Evolutionary conservation across 2,113 vertebrate species (phyloP), one percentile per base, ranked within the genome.

Genomic region (Panurus biarmicus): DNA sequence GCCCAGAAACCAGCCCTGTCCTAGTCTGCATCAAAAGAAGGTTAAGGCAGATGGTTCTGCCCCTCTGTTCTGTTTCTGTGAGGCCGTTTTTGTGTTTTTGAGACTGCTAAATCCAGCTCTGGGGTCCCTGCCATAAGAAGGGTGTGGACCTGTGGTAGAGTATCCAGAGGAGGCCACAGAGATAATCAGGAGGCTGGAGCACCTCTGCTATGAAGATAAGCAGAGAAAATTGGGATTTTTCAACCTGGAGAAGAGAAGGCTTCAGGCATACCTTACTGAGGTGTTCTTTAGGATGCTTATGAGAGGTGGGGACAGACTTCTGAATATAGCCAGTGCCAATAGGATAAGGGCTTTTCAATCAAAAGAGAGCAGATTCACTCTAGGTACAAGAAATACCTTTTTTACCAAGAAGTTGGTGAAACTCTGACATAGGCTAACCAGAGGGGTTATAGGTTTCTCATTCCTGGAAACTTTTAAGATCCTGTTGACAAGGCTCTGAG

Each of bases 201-300:
- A 19, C 3, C 1, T 50, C 11, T 80, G 10, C 10, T 62, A 0
- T 9, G 5, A 64, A 3, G 35, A 56, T 6, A 76, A 4, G 7
- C 20, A 58, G 33, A 40, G 48, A 83, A 6, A 45, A 8, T 2
- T 50, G 3, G 7, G 4, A 5, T 14, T 67, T 14, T 21, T 80
- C n/a, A 54, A 2, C 38, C 44, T 60, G 21, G 17, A 44, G 26
- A 84, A 33, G 14, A 53, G 11, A 48, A 74, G 21, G 14, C 20
- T 70, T 11, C 0, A 0, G 12, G 2, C 8, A 64, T 12, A 76
- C 3, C 2, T 64, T 42, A 20, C 2, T 33, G 38, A 0, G 0
- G 7, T 19, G 6, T 88, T 73, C 13, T 74, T 61, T 33, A 33
- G 23, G 10, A 11, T 12, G 2, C 7, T 31, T 18, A 10, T 1